These are phyloP conservation scores for Danio tinwini DNA, from an alignment of 2,797 vertebrate species.

Conservation along the genomic window DNA sequence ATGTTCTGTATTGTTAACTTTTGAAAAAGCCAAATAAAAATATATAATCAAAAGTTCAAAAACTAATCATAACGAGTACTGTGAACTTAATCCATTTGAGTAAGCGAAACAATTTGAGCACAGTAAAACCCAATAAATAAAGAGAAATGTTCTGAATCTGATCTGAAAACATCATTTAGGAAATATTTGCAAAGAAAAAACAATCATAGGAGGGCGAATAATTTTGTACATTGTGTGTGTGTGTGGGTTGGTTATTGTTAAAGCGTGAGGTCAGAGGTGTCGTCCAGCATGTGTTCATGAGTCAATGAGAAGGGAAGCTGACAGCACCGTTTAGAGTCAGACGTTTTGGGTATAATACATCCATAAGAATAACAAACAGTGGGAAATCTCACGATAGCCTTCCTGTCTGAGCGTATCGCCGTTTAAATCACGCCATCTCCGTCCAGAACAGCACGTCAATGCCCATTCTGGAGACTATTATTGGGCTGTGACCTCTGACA, in stretches of 20 bases:
- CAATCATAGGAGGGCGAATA: too few relatives aligned
- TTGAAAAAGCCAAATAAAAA: too few relatives aligned
- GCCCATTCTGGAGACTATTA: not conserved
- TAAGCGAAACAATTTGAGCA: too few relatives aligned
- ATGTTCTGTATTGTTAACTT: too few relatives aligned
- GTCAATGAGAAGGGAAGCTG: slow-evolving; percentile 4
- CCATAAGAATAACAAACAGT: slow-evolving; percentile 58
- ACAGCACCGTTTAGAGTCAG: not conserved
- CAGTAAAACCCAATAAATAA: too few relatives aligned
- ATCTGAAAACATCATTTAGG: too few relatives aligned
- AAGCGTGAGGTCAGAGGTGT: not conserved
- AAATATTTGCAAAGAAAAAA: too few relatives aligned
- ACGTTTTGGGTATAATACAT: slow-evolving; percentile 51
- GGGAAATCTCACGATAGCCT: slow-evolving; percentile 58
- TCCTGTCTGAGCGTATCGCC: slow-evolving; percentile 54
- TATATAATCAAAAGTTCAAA: too few relatives aligned
- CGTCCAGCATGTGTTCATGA: not conserved
- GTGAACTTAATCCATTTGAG: too few relatives aligned
- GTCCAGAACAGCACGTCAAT: slow-evolving; percentile 24
- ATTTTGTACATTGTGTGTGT: too few relatives aligned
- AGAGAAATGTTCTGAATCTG: too few relatives aligned
- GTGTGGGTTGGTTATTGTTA: not conserved
- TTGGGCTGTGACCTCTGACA: slow-evolving; percentile 24
- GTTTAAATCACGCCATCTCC: slow-evolving; percentile 46
- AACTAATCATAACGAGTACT: too few relatives aligned